These are phyloP conservation scores for Meiosimyza decipiens DNA, from an alignment of 2,888 invertebrate species.

Conservation along the genomic window DNA sequence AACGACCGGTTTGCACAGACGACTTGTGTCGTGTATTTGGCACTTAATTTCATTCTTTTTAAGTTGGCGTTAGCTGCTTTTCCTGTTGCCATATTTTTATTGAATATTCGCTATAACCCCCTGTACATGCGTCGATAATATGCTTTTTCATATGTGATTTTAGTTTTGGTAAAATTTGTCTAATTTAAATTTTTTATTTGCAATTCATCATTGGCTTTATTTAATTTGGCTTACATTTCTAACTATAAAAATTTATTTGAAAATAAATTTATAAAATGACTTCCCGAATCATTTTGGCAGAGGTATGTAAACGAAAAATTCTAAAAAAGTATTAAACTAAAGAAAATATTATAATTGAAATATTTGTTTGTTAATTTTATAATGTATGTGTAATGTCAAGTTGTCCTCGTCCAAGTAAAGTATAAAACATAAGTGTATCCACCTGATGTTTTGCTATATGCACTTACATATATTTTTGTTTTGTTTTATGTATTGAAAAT, in stretches of 20 bases:
- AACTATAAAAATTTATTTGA: constrained; percentile 6
- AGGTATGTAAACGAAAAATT: constrained; percentile 49
- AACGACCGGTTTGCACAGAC: too few relatives aligned
- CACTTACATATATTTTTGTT: too few relatives aligned
- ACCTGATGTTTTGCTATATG: too few relatives aligned
- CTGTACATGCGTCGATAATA: too few relatives aligned
- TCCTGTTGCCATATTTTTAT: too few relatives aligned
- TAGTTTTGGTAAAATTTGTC: constrained; percentile 1
- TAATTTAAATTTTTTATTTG: too few relatives aligned
- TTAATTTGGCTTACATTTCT: neutral
- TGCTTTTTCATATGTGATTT: constrained; percentile 5
- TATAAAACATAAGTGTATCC: constrained; percentile 1
- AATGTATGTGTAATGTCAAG: constrained; percentile 37
- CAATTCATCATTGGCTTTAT: too few relatives aligned
- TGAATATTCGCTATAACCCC: too few relatives aligned
- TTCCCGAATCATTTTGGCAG: constrained; percentile 68
- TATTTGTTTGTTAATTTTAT: constrained; percentile 35
- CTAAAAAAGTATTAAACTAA: neutral
- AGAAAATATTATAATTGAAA: neutral
- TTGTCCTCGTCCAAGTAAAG: constrained; percentile 40
- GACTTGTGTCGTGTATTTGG: too few relatives aligned
- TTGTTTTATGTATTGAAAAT: too few relatives aligned
- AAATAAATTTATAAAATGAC: constrained; percentile 60
- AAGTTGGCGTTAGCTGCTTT: too few relatives aligned
- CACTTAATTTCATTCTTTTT: too few relatives aligned